phyloP scores from a whole-genome alignment of 2,888 invertebrate genomes.

The Himalopsyche anomala region DNA sequence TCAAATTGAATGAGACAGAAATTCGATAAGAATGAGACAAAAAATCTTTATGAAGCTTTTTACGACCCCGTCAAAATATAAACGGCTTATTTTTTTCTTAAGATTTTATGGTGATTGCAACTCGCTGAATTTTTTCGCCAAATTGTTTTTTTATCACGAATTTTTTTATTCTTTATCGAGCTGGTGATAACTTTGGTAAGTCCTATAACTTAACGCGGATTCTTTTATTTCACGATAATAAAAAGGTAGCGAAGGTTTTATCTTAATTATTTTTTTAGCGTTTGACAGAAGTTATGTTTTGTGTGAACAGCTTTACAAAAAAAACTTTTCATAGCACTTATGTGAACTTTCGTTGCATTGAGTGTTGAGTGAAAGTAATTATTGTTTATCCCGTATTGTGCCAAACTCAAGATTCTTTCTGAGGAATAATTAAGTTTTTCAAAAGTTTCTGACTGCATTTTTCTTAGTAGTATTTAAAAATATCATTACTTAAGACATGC shows the following conservation, averaged over 20 bases:
- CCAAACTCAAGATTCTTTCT: no score
- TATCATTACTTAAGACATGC: no score
- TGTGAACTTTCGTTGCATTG: no score
- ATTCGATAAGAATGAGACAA: constrained; percentile 36
- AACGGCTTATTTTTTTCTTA: constrained; percentile 43
- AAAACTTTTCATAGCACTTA: neutral
- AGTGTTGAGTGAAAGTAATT: no score
- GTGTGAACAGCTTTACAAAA: neutral
- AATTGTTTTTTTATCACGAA: constrained; percentile 41
- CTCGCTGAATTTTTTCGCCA: constrained; percentile 22
- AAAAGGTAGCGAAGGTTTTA: constrained; percentile 28
- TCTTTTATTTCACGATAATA: constrained; percentile 37
- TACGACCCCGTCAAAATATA: constrained; percentile 40
- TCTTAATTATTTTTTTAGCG: constrained; percentile 33
- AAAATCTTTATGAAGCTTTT: constrained; percentile 31
- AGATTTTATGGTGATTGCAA: constrained; percentile 38
- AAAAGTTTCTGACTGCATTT: no score
- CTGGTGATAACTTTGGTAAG: constrained; percentile 13
- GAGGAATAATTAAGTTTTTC: no score
- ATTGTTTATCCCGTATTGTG: no score
- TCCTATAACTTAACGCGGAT: constrained; percentile 37
- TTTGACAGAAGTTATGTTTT: neutral
- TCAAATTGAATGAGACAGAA: constrained; percentile 38
- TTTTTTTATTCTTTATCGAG: constrained; percentile 38
- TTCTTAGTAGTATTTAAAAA: no score